Conservation (phyloP, 1,140 invertebrate genomes). For the Orussus abietinus region DNA sequence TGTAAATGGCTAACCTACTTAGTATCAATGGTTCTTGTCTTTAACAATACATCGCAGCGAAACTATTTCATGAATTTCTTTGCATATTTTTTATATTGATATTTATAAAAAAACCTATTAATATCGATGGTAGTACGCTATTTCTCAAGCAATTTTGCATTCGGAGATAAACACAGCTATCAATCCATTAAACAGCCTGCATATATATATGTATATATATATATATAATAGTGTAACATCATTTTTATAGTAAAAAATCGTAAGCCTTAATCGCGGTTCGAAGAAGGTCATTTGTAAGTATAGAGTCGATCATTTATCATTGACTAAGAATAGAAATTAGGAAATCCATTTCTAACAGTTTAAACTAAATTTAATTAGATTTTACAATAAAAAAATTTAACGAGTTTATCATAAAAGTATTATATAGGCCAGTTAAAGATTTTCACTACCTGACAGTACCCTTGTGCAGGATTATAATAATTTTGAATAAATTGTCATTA, state of each 20-base stretch:
- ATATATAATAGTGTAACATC: slow-evolving; percentile 38
- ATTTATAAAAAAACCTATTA: too few relatives aligned
- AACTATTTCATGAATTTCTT: too few relatives aligned
- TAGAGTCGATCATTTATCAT: slow-evolving; percentile 24
- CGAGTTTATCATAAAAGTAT: slow-evolving; percentile 3
- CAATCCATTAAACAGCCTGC: too few relatives aligned
- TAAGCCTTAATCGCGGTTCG: slow-evolving; percentile 37
- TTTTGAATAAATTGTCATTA: slow-evolving; percentile 11
- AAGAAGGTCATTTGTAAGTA: slow-evolving; percentile 34
- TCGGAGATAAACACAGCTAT: slow-evolving; percentile 32
- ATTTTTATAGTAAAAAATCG: slow-evolving; percentile 40
- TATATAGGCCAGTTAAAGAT: slow-evolving; percentile 5
- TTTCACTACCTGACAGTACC: slow-evolving; percentile 5
- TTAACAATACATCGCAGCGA: too few relatives aligned
- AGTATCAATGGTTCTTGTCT: too few relatives aligned
- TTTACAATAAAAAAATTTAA: slow-evolving; percentile 14
- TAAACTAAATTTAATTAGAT: slow-evolving; percentile 15
- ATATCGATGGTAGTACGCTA: slow-evolving; percentile 29
- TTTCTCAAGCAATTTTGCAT: slow-evolving; percentile 45
- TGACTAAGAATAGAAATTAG: slow-evolving; percentile 21
- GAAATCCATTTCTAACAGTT: slow-evolving; percentile 27
- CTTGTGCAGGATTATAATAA: slow-evolving; percentile 10
- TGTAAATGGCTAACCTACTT: too few relatives aligned
- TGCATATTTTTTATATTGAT: too few relatives aligned
- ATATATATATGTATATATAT: slow-evolving; percentile 14